phyloP scores from a whole-genome alignment of 2,888 invertebrate genomes.

The Latrodectus hesperus region DNA sequence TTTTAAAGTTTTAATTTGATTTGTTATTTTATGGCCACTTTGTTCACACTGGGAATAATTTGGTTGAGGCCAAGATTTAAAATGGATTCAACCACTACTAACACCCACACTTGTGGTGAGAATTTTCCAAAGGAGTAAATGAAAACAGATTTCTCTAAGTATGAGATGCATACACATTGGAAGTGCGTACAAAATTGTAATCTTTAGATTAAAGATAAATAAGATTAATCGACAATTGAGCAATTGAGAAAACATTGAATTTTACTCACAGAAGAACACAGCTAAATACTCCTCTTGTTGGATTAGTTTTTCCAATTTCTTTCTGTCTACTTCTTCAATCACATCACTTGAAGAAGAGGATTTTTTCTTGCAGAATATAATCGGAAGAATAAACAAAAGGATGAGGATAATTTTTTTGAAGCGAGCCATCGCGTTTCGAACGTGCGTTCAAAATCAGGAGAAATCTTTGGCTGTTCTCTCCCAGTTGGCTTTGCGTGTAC shows the following conservation, averaged over 20 bases:
- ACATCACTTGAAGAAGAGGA: slow-evolving; percentile 72
- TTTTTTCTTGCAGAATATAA: slow-evolving; percentile 44
- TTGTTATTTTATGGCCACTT: too few species aligned
- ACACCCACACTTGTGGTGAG: too few species aligned
- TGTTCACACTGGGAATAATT: too few species aligned
- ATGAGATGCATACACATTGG: too few species aligned
- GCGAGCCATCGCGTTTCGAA: slow-evolving; percentile 15
- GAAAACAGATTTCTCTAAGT: too few species aligned
- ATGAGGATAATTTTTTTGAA: slow-evolving; percentile 1
- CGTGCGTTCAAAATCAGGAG: slow-evolving; percentile 1
- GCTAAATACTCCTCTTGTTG: slow-evolving; percentile 95
- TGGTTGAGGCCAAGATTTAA: too few species aligned
- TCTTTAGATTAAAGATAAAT: too few species aligned
- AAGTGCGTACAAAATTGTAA: too few species aligned
- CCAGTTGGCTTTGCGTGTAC: background rate
- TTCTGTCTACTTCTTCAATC: slow-evolving; percentile 94
- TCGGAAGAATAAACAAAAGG: background rate
- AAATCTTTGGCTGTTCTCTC: slow-evolving; percentile 20
- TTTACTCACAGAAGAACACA: slow-evolving; percentile 95
- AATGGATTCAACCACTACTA: too few species aligned
- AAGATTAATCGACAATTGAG: too few species aligned
- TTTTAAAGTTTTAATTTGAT: too few species aligned
- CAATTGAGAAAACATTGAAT: background rate
- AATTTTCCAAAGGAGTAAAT: too few species aligned
- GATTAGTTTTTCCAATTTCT: slow-evolving; percentile 91